Evolutionary conservation across 2,888 invertebrate genomes (phyloP), one percentile per base, ranked within the genome.

Genomic region (Leucophenga montana): DNA sequence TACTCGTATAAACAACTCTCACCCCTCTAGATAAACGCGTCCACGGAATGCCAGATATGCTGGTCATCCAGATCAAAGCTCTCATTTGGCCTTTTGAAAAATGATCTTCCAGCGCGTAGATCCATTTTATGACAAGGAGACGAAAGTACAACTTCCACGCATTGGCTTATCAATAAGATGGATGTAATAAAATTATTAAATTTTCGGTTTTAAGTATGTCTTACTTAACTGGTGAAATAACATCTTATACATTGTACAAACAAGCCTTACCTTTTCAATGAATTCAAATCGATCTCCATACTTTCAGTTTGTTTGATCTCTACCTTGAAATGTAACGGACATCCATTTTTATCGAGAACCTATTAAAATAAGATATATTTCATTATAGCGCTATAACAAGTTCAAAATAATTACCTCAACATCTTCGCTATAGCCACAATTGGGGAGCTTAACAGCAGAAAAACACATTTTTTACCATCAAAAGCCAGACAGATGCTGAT

Each of bases 1-100:
- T n/a, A n/a, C n/a, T n/a, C n/a, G n/a, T 50, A 5, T 9, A n/a
- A 53, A 2, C 27, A 27, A 14, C 57, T 69, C 79, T 68, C 75
- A 88, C 89, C 86, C 86, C 18, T 83, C 83, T 22, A 87, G 82
- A 69, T 88, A 89, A 8, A 87, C 88, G 8, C 86, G 85, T 0
- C 90, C 95, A 16, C 96, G 90, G 66, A 93, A 92, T 13, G 95
- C 95, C 87, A 96, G 94, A 89, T 96, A 96, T 0, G 95, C 95
- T 0, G 96, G 62, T 93, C 93, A 0, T 94, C 93, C 11, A 99
- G 90, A 83, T 91, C 90, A 0, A 73, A 14, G 0, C 48, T 39
- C 1, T 69, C 18, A 0, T 56, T 16, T 0, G 92, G 91, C 3
- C 89, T 89, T 33, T 92, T 92, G 88, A 95, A 98, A 85, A 94